These are phyloP conservation scores for Euplagia quadripunctaria DNA, from an alignment of 2,888 invertebrate genomes.

Conservation along the genomic window DNA sequence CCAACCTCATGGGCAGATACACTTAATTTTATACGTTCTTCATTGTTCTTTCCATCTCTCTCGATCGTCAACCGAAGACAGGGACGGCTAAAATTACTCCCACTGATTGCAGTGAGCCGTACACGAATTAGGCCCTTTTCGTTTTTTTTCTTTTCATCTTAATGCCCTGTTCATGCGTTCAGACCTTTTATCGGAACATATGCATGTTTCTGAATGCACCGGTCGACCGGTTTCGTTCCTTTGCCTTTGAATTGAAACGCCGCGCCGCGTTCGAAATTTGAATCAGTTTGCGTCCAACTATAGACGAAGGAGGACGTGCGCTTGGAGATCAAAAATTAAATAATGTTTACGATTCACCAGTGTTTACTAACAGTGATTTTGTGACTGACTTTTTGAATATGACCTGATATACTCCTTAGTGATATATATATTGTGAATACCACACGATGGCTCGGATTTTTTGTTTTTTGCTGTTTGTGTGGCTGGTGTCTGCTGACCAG, in stretches of 20 bases:
- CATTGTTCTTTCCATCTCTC: conserved; percentile 67
- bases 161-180: conserved; percentile 84
- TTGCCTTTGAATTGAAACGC: conserved; percentile 80
- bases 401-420: conserved; percentile 63
- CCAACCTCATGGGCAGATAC: conserved; percentile 78
- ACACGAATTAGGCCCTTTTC: conserved; percentile 84
- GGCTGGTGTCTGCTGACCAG: conserved; percentile 79
- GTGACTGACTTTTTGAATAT: conserved; percentile 74
- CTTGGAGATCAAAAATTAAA: conserved; percentile 41
- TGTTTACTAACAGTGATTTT: conserved; percentile 70
- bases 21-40: conserved; percentile 81
- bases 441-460: conserved; percentile 79
- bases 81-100: conserved; percentile 78
- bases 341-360: conserved; percentile 75
- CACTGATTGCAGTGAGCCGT: conserved; percentile 85
- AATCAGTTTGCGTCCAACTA: conserved; percentile 75
- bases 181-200: conserved; percentile 84
- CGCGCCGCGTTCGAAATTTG: conserved; percentile 70
- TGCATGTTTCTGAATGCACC: conserved; percentile 80
- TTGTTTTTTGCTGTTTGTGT: conserved; percentile 69
- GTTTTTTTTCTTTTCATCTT: conserved; percentile 74
- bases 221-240: conserved; percentile 81
- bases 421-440: conserved; percentile 60
- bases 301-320: conserved; percentile 59
- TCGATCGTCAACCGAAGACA: conserved; percentile 56